Conservation (phyloP, 2,888 invertebrate genomes). For the Cosmia pyralina region DNA sequence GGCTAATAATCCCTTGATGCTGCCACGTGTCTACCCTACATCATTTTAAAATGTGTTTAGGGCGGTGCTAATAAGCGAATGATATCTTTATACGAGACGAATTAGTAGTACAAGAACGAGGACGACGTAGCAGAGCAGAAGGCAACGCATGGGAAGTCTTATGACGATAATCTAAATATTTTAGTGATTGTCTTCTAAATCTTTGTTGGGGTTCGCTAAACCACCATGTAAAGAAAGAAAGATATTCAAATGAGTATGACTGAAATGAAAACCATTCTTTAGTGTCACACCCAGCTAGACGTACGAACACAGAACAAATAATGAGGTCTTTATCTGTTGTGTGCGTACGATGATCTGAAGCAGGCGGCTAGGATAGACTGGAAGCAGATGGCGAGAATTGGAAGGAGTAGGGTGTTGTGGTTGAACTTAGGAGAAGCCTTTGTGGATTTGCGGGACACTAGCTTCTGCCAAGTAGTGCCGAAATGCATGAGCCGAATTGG, state of each 20-base stretch:
- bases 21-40: neutral
- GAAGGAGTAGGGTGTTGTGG: neutral
- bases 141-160: neutral
- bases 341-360: neutral
- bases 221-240: neutral
- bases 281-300: neutral
- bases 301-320: too few species aligned
- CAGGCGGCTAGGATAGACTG: neutral
- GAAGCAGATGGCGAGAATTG: neutral
- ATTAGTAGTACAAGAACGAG: neutral
- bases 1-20: conserved; percentile 29
- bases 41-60: conserved; percentile 15
- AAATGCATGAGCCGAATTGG: neutral
- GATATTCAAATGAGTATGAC: neutral
- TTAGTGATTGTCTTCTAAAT: neutral
- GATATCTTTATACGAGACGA: neutral
- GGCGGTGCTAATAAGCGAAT: neutral
- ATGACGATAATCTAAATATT: neutral
- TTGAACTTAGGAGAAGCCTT: neutral
- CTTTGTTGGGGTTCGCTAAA: too few species aligned
- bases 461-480: too few species aligned
- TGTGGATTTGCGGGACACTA: neutral
- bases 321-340: too few species aligned
- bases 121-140: neutral
- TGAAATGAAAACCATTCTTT: neutral